These are phyloP conservation scores for Grapholita molesta DNA, from an alignment of 1,140 invertebrate genomes.

Conservation along the genomic window DNA sequence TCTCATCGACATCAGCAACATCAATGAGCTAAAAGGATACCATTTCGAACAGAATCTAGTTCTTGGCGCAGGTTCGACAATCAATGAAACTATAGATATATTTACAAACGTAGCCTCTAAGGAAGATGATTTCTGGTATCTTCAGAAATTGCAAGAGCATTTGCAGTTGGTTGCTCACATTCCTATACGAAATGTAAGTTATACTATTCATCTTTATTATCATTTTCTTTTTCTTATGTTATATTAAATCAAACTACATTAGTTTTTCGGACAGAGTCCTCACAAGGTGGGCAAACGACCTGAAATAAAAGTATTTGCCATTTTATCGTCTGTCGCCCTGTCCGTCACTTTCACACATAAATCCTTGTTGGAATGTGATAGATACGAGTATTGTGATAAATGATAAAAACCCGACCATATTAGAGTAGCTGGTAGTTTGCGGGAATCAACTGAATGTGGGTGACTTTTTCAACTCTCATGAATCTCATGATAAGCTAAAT, in stretches of 20 bases:
- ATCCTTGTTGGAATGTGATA: too few species aligned
- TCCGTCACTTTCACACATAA: too few species aligned
- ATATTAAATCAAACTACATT: not conserved
- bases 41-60: conserved; percentile 80
- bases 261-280: not conserved
- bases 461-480: too few species aligned
- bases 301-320: too few species aligned
- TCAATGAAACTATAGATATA: conserved; percentile 81
- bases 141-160: conserved; percentile 80
- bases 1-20: conserved; percentile 83
- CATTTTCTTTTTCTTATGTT: not conserved
- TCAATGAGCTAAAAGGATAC: conserved; percentile 79
- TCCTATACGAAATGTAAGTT: conserved; percentile 83
- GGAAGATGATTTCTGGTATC: conserved; percentile 76
- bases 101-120: conserved; percentile 60
- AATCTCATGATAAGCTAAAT: too few species aligned
- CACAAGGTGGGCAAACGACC: too few species aligned
- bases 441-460: too few species aligned
- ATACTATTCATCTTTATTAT: not conserved
- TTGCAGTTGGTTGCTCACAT: conserved; percentile 83
- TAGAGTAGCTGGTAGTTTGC: too few species aligned
- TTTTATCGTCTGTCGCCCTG: too few species aligned
- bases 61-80: conserved; percentile 81
- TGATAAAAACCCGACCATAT: too few species aligned
- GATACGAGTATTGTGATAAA: too few species aligned